Percentiles rank a stretch among this genome's conserved stretches.
These are phyloP conservation scores for Papilio glaucus DNA, from an alignment of 1,140 invertebrate genomes.

Conservation along the genomic window DNA sequence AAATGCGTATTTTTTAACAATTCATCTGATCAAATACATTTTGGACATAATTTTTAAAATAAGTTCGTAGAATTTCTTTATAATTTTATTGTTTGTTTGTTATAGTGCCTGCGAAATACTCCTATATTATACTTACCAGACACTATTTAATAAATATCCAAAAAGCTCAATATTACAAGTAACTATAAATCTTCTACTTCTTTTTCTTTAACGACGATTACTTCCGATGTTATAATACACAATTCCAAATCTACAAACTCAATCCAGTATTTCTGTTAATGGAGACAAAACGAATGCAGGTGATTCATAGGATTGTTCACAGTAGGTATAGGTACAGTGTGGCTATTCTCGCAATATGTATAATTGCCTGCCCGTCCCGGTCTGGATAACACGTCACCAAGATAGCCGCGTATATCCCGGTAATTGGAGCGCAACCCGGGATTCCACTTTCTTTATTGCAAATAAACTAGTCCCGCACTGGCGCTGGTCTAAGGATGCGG, in stretches of 20 bases:
- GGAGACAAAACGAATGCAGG: background rate
- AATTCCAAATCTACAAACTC: background rate
- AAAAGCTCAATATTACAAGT: no score
- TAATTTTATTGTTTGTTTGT: no score
- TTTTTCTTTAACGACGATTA: background rate
- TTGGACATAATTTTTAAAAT: background rate
- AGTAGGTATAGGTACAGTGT: conserved; percentile 38
- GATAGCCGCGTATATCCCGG: conserved; percentile 79
- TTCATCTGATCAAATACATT: conserved; percentile 50
- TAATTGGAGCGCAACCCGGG: conserved; percentile 79
- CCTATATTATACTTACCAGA: background rate
- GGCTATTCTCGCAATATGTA: conserved; percentile 56
- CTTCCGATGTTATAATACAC: background rate
- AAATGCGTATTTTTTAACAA: conserved; percentile 55
- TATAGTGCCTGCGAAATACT: background rate
- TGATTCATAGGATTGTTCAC: conserved; percentile 34
- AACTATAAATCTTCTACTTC: no score
- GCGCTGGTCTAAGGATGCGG: conserved; percentile 63
- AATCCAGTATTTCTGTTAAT: background rate
- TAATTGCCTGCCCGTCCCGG: conserved; percentile 66
- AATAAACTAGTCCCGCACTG: conserved; percentile 77
- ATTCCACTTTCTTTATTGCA: conserved; percentile 82
- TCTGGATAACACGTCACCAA: conserved; percentile 71
- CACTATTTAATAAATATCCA: background rate
- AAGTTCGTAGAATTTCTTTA: no score